Percentiles rank a stretch among this genome's conserved stretches.
phyloP scores from a whole-genome alignment of 2,888 invertebrate species.

The Gasteruption jaculator region DNA sequence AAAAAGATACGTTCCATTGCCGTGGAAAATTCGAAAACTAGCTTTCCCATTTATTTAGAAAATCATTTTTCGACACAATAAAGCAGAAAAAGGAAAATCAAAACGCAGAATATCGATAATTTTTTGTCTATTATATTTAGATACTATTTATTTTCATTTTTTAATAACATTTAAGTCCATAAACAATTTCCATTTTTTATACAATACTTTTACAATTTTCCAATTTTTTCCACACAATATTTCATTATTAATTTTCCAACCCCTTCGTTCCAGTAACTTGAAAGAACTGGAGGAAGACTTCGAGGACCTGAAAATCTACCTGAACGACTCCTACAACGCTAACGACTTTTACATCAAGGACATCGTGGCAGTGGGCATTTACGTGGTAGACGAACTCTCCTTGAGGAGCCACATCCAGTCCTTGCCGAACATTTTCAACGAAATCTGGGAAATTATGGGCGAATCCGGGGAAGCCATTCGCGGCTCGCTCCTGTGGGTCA shows the following conservation, averaged over 20 bases:
- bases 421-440: conserved; percentile 73
- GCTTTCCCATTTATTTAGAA: too few species aligned
- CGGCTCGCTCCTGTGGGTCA: conserved; percentile 70
- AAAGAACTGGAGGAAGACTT: conserved; percentile 69
- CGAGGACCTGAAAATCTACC: conserved; percentile 64
- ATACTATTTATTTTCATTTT: conserved; percentile 6
- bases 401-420: conserved; percentile 73
- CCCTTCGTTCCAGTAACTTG: conserved; percentile 54
- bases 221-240: background rate
- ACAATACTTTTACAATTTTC: too few species aligned
- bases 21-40: too few species aligned
- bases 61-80: too few species aligned
- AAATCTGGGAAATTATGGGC: conserved; percentile 82
- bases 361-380: conserved; percentile 65
- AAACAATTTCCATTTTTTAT: background rate
- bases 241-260: background rate
- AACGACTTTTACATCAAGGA: conserved; percentile 84
- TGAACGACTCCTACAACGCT: conserved; percentile 73
- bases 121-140: conserved; percentile 3
- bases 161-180: background rate
- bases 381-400: conserved; percentile 73
- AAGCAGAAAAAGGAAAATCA: too few species aligned
- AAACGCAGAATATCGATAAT: background rate
- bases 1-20: too few species aligned
- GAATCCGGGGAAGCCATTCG: conserved; percentile 77